These are phyloP conservation scores for Pogonocichla stellata DNA, from an alignment of 2,113 vertebrate species.

Conservation along the genomic window DNA sequence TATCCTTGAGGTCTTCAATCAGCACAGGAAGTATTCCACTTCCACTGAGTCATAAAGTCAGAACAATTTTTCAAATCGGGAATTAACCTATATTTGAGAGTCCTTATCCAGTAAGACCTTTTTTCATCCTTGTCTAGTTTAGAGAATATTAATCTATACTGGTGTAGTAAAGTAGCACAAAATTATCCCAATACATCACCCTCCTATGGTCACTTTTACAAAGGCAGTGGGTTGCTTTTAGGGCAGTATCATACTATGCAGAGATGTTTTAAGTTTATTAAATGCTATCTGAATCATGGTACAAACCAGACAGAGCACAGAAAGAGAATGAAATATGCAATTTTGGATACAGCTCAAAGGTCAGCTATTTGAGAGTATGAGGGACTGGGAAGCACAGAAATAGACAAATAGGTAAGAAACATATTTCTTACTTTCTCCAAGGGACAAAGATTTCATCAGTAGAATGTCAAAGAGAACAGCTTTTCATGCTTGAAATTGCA, in stretches of 20 bases:
- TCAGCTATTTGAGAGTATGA: neutral
- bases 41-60: neutral
- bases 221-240: neutral
- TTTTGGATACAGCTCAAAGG: neutral
- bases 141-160: neutral
- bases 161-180: neutral
- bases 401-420: neutral
- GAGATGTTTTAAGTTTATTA: neutral
- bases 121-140: neutral
- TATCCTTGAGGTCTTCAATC: neutral
- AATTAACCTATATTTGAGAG: neutral
- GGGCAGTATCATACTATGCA: neutral
- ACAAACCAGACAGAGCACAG: neutral
- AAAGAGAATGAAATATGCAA: neutral
- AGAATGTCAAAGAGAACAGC: neutral
- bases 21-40: neutral
- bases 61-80: neutral
- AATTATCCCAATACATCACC: neutral
- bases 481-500: neutral
- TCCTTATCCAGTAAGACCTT: neutral
- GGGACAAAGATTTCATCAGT: neutral
- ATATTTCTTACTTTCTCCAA: neutral
- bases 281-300: neutral
- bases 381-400: neutral
- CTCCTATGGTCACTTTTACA: neutral